These are phyloP conservation scores for Patiria miniata DNA, from an alignment of 35 echinoderm and acorn worm species.

Conservation along the genomic window DNA sequence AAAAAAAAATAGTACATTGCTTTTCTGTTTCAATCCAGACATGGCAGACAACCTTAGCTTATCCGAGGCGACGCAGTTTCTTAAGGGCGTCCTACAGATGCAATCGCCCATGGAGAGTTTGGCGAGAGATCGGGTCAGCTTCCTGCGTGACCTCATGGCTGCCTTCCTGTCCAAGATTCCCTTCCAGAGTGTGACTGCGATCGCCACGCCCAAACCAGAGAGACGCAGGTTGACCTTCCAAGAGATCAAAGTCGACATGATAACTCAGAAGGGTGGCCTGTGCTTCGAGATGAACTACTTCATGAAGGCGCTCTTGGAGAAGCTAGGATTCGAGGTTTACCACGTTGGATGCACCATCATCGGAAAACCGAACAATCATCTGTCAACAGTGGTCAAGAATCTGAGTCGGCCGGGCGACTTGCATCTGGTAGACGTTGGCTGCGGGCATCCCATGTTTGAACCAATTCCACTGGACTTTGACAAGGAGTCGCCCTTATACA, in stretches of 20 bases:
- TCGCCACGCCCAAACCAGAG: background rate
- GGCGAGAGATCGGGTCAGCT: too few relatives aligned
- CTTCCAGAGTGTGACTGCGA: slow-evolving; percentile 21
- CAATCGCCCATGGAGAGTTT: too few relatives aligned
- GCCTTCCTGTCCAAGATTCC: background rate
- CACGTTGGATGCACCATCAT: background rate
- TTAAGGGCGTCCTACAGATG: too few relatives aligned
- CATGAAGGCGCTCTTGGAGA: slow-evolving; percentile 33
- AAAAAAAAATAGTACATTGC: too few relatives aligned
- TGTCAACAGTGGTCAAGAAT: slow-evolving; percentile 12
- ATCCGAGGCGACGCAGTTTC: too few relatives aligned
- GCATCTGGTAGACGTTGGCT: slow-evolving; percentile 34
- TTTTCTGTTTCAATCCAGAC: too few relatives aligned
- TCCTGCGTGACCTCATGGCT: background rate
- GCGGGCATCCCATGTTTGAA: slow-evolving; percentile 1
- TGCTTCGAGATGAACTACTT: slow-evolving; percentile 23
- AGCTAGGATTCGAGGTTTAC: slow-evolving; percentile 8
- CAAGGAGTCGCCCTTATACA: slow-evolving; percentile 10
- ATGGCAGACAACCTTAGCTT: too few relatives aligned
- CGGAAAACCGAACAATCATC: background rate
- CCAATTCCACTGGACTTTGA: slow-evolving; percentile 47
- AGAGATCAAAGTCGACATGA: slow-evolving; percentile 32
- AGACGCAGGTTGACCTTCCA: slow-evolving; percentile 10
- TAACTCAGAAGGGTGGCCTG: slow-evolving; percentile 5
- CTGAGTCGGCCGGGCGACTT: slow-evolving; percentile 13